Evolutionary conservation across 1,140 invertebrate genomes (phyloP).

Genomic region (Lordiphosa mommai): DNA sequence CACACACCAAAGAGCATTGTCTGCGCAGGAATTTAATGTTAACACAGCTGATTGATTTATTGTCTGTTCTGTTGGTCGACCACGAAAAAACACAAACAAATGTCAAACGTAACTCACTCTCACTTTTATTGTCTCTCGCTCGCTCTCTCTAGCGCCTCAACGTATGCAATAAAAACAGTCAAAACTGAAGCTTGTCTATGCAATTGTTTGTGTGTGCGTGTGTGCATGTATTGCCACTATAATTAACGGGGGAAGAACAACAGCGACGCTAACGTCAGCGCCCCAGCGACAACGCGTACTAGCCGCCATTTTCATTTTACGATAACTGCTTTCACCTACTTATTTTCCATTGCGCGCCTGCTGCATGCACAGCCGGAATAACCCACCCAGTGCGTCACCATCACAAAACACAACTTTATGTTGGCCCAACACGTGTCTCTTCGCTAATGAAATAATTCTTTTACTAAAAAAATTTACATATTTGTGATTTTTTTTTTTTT

Average conservation of each 20-base stretch:
- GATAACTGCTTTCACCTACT: conserved; percentile 76
- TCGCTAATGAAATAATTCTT: conserved; percentile 5
- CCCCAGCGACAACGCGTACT: conserved; percentile 65
- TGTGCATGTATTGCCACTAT: conserved; percentile 69
- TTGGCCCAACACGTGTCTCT: conserved; percentile 26
- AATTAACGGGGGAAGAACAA: conserved; percentile 70
- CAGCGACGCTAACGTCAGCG: conserved; percentile 23
- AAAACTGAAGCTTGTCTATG: conserved; percentile 32
- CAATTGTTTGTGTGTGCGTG: conserved; percentile 11
- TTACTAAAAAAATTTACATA: conserved; percentile 16
- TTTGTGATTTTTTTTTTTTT: conserved; percentile 20
- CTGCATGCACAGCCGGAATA: conserved; percentile 44
- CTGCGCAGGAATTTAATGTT: conserved; percentile 68
- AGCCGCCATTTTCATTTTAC: conserved; percentile 76
- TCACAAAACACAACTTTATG: conserved; percentile 10
- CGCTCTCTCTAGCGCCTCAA: conserved; percentile 30
- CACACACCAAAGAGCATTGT: conserved; percentile 29
- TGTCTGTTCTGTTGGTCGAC: conserved; percentile 55
- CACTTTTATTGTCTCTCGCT: too few species aligned
- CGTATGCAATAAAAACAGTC: conserved; percentile 62
- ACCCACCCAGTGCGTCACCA: conserved; percentile 10
- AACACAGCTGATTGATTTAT: conserved; percentile 74
- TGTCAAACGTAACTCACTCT: conserved; percentile 45
- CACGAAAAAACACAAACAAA: conserved; percentile 47
- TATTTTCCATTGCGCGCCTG: conserved; percentile 43